Percentiles rank a stretch among this genome's conserved stretches.
phyloP scores from a whole-genome alignment of 2,888 invertebrate genomes.

The Gortyna flavago region DNA sequence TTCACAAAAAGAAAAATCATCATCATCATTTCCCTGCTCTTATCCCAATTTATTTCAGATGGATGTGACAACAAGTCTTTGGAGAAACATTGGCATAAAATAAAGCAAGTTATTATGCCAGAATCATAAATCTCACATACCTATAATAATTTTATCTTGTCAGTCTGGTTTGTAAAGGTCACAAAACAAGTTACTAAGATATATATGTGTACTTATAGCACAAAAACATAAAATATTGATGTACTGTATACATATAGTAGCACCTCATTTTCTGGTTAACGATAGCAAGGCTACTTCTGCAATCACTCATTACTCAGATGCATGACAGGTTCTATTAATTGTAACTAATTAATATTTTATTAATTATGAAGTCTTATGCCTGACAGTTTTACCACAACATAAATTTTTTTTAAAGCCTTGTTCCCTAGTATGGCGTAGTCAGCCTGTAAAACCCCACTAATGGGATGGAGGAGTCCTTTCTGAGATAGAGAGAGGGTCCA shows the following conservation, averaged over 20 bases:
- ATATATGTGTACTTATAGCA: neutral
- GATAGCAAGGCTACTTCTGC: conserved; percentile 28
- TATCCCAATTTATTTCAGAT: no score
- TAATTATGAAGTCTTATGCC: neutral
- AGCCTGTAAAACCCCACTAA: neutral
- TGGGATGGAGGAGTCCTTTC: neutral
- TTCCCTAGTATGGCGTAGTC: neutral
- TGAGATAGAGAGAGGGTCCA: no score
- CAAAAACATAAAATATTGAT: neutral
- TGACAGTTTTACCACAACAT: neutral
- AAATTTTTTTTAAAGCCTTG: neutral
- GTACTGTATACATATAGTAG: neutral
- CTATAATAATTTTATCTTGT: conserved; percentile 31
- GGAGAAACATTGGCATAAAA: neutral
- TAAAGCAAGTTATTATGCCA: neutral
- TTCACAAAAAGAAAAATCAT: no score
- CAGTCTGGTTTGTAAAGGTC: conserved; percentile 48
- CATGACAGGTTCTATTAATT: conserved; percentile 12
- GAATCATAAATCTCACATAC: conserved; percentile 20
- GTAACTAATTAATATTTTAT: conserved; percentile 8
- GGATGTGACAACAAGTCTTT: no score
- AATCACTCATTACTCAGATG: conserved; percentile 13
- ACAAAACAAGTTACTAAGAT: conserved; percentile 5
- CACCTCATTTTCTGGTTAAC: conserved; percentile 21
- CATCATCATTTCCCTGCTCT: no score